Conservation (phyloP, 2,797 vertebrate genomes). For the Xenentodon cancila region DNA sequence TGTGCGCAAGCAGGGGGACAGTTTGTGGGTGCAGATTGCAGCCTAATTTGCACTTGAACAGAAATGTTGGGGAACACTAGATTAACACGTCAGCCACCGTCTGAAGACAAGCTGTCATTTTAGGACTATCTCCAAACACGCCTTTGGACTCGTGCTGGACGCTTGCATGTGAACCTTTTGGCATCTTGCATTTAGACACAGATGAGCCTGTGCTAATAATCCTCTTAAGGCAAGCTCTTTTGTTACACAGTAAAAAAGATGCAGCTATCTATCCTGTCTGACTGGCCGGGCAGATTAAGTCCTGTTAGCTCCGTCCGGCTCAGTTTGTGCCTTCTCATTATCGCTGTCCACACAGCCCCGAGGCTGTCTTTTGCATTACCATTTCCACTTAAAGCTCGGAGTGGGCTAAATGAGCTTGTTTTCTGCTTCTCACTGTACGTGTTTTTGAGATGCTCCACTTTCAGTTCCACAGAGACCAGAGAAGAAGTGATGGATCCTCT, state of each 20-base stretch:
- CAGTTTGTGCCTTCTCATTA: conserved; percentile 41
- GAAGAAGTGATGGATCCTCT: conserved; percentile 23
- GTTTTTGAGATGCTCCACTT: conserved; percentile 12
- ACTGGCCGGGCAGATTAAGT: conserved; percentile 57
- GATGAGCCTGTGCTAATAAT: conserved; percentile 63
- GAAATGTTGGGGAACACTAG: conserved; percentile 43
- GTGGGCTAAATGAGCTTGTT: conserved; percentile 9
- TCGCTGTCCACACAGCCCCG: conserved; percentile 26
- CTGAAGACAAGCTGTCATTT: conserved; percentile 61
- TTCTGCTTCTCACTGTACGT: neutral
- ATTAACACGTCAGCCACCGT: conserved; percentile 42
- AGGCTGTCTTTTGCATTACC: conserved; percentile 28
- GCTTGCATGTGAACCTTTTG: conserved; percentile 48
- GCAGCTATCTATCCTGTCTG: conserved; percentile 62
- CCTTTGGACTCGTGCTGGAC: conserved; percentile 22
- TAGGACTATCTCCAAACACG: conserved; percentile 20
- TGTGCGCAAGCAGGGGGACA: conserved; percentile 3
- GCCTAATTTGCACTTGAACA: conserved; percentile 51
- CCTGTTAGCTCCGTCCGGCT: conserved; percentile 45
- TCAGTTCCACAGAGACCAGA: conserved; percentile 38
- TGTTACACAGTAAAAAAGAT: conserved; percentile 49
- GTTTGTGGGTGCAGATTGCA: conserved; percentile 16
- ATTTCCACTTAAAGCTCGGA: conserved; percentile 12
- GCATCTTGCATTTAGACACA: conserved; percentile 45
- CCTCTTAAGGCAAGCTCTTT: conserved; percentile 67